Base-by-base conservation (phyloP, 1,140 invertebrate genomes). In the Ladona fulva region DNA sequence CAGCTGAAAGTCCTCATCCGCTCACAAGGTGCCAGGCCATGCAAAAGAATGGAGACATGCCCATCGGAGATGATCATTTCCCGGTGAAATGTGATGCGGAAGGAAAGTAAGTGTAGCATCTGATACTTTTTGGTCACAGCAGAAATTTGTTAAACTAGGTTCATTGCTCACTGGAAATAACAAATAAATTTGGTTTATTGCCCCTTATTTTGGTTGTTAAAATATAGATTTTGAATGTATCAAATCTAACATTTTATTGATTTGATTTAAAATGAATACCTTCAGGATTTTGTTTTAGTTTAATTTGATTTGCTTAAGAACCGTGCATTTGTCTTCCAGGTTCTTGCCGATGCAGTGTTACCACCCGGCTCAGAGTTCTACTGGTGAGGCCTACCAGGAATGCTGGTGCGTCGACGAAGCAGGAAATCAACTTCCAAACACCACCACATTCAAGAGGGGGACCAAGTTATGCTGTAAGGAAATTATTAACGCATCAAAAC, bases 401-500 rank as follows among this genome's bases (percentile, higher is more conserved):
- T 95, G 94, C 83, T 95, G 93, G 93, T 95, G 94, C 83, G 93
- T 95, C 3, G 93, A 95, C 83, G 92, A 93, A 79, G 92, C 93
- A 0, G 94, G 94, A 12, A 94, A 94, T 84, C 91, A 93, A 80
- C 83, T 93, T 0, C 86, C 89, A 79, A 85, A 89, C 25, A 88
- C 89, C 1, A 86, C 89, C 81, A 87, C 90, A 42, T 91, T 94
- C 84, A 84, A 87, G 77, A 89, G 86, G 82, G 91, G 89, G 74
- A 86, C 88, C 44, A 87, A 85, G 77, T 85, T 86, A 52, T 91
- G 90, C 82, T 82, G 89, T 90, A 84, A 87, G 89, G 88, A 77
- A 42, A 76, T 42, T 77, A 74, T 76, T 75, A 77, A 74, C 76
- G 5, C 5, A 66, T 66, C 10, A 52, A 52, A 52, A 52, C 19